A percentile compares a stretch with the other conserved stretches of the same genome.
Conservation (phyloP, 1,140 invertebrate species). For the Dendroctonus valens region DNA sequence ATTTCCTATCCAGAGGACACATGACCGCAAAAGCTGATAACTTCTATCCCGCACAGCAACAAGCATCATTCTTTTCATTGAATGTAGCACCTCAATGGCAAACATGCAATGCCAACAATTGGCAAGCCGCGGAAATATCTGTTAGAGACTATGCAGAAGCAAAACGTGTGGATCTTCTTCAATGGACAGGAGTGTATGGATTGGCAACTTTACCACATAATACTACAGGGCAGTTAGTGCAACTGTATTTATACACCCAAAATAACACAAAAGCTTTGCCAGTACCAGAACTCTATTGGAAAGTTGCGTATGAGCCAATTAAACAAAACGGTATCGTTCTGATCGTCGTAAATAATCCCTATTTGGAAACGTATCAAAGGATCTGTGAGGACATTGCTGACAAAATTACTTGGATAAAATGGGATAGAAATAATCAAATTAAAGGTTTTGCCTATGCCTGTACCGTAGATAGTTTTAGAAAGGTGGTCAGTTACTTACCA, state of each 20-base stretch:
- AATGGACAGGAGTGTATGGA: conserved; percentile 60
- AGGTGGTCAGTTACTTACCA: conserved; percentile 7
- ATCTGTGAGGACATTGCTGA: no score
- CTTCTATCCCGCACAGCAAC: conserved; percentile 61
- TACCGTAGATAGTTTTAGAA: conserved; percentile 17
- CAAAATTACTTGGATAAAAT: no score
- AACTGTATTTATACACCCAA: conserved; percentile 52
- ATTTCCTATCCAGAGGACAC: conserved; percentile 62
- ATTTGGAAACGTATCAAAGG: conserved; percentile 39
- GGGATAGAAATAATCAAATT: no score
- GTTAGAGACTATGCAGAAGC: conserved; percentile 49
- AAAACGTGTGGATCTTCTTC: conserved; percentile 45
- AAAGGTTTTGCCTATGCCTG: conserved; percentile 21
- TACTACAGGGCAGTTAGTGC: conserved; percentile 43
- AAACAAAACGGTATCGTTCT: conserved; percentile 58
- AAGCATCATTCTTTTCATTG: conserved; percentile 56
- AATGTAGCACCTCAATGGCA: conserved; percentile 61
- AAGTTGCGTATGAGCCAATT: conserved; percentile 59
- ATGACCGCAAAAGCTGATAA: conserved; percentile 65
- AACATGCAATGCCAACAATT: conserved; percentile 58
- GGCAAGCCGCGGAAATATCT: conserved; percentile 53
- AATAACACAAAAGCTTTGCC: conserved; percentile 50
- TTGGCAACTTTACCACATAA: conserved; percentile 54
- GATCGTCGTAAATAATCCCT: conserved; percentile 66
- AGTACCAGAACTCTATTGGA: conserved; percentile 62